Base-by-base conservation (phyloP, 2,113 vertebrate genomes). In the Atrichornis clamosus region DNA sequence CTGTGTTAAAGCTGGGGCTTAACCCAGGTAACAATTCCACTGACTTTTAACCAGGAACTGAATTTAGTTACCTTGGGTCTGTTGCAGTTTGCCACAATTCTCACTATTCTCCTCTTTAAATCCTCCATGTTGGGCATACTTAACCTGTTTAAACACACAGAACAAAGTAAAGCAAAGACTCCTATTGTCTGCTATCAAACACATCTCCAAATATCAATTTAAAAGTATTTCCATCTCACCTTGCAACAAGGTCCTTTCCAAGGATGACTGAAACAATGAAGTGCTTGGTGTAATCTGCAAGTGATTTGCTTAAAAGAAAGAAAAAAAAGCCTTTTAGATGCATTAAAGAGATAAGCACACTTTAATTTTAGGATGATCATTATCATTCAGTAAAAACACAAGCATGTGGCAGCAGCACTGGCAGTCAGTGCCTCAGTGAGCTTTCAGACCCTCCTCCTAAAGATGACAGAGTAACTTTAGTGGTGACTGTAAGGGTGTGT, bases 51-150 rank as follows among this genome's bases (percentile, higher is more conserved):
- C 20, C 70, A 69, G 35, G 11, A 77, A 39, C 39, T 53, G 28
- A 18, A 15, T 13, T 27, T 59, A 21, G 26, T 81, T 97, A 99
- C 99, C 98, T 99, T 99, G 10, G 99, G 99, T 75, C 98, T 99
- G 94, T 97, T 99, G 96, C 99, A 99, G 94, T 99, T 99, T 47
- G 99, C 98, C 24, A 99, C 98, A 69, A 99, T 99, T 91, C 98
- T 98, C 41, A 99, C 95, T 80, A 99, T 98, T 84, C 98, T 98
- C 90, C 89, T 98, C 97, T 99, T 99, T 85, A 99, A 94, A 62
- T 99, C 99, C 88, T 99, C 99, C 98, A 99, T 98, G 95, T 99
- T 99, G 76, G 99, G 98, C 97, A 99, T 98, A 84, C 99, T 99
- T 90, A 99, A 72, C 97, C 99, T 99, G 97, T 64, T 93, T 13